phyloP scores from a whole-genome alignment of 92 coral and sea anemone genomes.

The Epizoanthus rinbou region DNA sequence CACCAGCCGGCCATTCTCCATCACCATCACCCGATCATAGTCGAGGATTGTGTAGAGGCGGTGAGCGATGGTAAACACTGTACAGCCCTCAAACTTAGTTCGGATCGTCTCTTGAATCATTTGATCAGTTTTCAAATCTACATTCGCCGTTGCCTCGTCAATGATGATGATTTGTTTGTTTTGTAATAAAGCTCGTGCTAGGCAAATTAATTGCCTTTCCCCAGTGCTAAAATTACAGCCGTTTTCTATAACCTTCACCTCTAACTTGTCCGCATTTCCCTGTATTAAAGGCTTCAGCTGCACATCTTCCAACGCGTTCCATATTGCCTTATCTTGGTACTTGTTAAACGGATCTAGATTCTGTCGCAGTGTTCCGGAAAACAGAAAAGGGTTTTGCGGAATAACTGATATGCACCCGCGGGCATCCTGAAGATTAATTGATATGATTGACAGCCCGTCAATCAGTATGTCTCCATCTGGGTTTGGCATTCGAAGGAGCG shows the following conservation, averaged over 20 bases:
- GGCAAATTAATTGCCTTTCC: conserved; percentile 21
- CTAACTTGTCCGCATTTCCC: neutral
- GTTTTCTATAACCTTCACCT: conserved; percentile 10
- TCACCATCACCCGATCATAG: conserved; percentile 25
- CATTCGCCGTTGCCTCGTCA: conserved; percentile 31
- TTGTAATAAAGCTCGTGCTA: conserved; percentile 25
- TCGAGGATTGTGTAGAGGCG: conserved; percentile 16
- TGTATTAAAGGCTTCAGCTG: conserved; percentile 25
- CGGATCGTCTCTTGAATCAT: conserved; percentile 30
- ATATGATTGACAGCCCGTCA: conserved; percentile 14
- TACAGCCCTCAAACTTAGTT: conserved; percentile 18
- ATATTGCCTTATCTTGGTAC: conserved; percentile 13
- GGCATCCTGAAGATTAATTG: conserved; percentile 24
- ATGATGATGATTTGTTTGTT: conserved; percentile 20
- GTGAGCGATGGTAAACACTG: conserved; percentile 16
- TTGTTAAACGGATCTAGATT: conserved; percentile 24
- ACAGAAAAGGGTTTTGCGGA: conserved; percentile 34
- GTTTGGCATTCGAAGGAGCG: conserved; percentile 11
- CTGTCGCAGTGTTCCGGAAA: conserved; percentile 27
- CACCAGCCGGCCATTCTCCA: conserved; percentile 12
- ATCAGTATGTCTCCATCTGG: conserved; percentile 27
- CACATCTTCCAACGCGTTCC: conserved; percentile 24
- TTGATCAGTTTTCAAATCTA: conserved; percentile 14
- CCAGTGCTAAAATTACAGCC: conserved; percentile 30
- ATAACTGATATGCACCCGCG: conserved; percentile 25